Conservation (phyloP, 2,888 invertebrate genomes). For the Sepiola atlantica region DNA sequence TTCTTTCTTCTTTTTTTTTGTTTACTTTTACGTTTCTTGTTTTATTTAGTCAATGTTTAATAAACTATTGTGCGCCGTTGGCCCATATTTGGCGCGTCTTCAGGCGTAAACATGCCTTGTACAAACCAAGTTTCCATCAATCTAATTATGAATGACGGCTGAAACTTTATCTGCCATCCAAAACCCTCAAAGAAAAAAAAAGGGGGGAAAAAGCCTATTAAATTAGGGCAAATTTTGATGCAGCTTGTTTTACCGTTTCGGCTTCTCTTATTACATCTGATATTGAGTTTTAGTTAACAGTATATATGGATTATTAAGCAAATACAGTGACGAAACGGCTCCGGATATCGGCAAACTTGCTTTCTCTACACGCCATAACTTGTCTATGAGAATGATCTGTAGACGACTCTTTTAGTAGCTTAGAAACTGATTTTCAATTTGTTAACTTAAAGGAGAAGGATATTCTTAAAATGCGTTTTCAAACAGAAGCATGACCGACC, state of each 20-base stretch:
- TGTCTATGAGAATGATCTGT: no score
- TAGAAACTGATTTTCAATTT: no score
- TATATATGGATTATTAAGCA: background rate
- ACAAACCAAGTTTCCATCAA: background rate
- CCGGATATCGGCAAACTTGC: background rate
- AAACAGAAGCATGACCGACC: no score
- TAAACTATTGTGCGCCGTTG: background rate
- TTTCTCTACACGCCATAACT: background rate
- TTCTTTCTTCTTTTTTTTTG: no score
- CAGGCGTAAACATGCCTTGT: background rate
- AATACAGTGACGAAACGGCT: background rate
- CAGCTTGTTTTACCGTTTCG: background rate
- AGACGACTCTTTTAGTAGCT: no score
- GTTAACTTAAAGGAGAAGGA: no score
- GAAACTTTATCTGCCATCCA: background rate
- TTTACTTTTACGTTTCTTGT: background rate
- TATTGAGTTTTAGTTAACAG: background rate
- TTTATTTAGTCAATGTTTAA: background rate
- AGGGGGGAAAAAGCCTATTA: background rate
- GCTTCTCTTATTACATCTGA: background rate
- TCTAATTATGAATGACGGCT: background rate
- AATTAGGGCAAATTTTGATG: background rate
- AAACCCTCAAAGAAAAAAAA: background rate
- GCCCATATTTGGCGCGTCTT: background rate
- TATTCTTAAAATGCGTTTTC: no score